phyloP scores from a whole-genome alignment of 2,888 invertebrate species.

The Scaeva pyrastri region DNA sequence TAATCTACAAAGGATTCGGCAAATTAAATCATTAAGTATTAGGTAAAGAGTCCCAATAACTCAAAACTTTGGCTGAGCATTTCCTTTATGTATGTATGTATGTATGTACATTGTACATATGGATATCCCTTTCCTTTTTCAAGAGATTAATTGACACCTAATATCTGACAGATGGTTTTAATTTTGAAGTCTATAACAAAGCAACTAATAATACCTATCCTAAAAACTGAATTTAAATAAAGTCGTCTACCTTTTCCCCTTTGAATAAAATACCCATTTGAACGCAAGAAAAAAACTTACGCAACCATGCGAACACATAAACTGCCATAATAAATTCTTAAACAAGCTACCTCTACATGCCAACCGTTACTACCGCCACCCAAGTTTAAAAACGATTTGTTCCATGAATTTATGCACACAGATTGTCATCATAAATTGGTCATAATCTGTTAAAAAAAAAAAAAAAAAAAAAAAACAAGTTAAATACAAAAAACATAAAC shows the following conservation, averaged over 20 bases:
- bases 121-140: too few relatives aligned
- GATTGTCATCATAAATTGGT: conserved; percentile 63
- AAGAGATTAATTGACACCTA: too few relatives aligned
- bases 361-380: conserved; percentile 30
- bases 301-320: neutral
- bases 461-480: neutral
- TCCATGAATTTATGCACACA: conserved; percentile 55
- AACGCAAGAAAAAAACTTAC: conserved; percentile 25
- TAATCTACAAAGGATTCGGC: too few relatives aligned
- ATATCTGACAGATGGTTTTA: too few relatives aligned
- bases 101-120: too few relatives aligned
- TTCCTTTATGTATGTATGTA: too few relatives aligned
- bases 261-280: conserved; percentile 8
- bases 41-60: too few relatives aligned
- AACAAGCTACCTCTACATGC: conserved; percentile 21
- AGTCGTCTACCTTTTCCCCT: neutral
- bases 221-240: too few relatives aligned
- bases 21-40: too few relatives aligned
- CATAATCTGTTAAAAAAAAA: conserved; percentile 38
- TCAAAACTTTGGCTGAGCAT: too few relatives aligned
- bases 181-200: too few relatives aligned
- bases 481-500: conserved; percentile 12
- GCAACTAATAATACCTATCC: too few relatives aligned
- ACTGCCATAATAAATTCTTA: conserved; percentile 45
- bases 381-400: conserved; percentile 55